Evolutionary conservation across 35 echinoderm and acorn worm genomes (phyloP).

Genomic region (Lytechinus variegatus): DNA sequence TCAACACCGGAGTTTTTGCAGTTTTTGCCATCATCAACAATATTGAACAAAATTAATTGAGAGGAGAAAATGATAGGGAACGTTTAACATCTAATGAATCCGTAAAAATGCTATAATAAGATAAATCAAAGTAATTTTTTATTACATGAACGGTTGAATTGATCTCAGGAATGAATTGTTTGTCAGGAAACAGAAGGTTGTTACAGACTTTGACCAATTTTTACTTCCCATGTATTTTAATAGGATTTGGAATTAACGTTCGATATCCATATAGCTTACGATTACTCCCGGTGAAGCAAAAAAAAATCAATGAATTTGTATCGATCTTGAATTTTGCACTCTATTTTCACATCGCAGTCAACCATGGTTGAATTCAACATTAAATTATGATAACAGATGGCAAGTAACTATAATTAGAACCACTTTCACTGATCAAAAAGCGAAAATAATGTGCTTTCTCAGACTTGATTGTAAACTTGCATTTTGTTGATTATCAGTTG

Average conservation of each 20-base stretch:
- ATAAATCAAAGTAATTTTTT: too few relatives aligned
- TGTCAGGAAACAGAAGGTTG: background rate
- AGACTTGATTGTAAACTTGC: background rate
- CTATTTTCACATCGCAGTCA: background rate
- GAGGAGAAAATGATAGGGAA: too few relatives aligned
- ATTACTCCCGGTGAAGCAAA: background rate
- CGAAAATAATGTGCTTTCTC: background rate
- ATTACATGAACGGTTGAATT: background rate
- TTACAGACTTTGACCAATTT: background rate
- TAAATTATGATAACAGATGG: background rate
- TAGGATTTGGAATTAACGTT: background rate
- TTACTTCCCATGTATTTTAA: background rate
- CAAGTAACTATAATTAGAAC: background rate
- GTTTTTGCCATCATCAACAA: too few relatives aligned
- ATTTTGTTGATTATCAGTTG: background rate
- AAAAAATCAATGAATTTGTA: background rate
- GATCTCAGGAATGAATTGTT: background rate
- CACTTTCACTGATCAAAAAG: background rate
- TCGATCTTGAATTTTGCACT: slow-evolving; percentile 2
- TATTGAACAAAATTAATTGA: too few relatives aligned
- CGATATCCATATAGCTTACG: background rate
- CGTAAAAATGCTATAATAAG: too few relatives aligned
- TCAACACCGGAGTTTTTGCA: too few relatives aligned
- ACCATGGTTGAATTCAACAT: background rate
- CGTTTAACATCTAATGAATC: too few relatives aligned